Conservation (phyloP, 2,797 vertebrate species). For the Hylomyscus alleni region DNA sequence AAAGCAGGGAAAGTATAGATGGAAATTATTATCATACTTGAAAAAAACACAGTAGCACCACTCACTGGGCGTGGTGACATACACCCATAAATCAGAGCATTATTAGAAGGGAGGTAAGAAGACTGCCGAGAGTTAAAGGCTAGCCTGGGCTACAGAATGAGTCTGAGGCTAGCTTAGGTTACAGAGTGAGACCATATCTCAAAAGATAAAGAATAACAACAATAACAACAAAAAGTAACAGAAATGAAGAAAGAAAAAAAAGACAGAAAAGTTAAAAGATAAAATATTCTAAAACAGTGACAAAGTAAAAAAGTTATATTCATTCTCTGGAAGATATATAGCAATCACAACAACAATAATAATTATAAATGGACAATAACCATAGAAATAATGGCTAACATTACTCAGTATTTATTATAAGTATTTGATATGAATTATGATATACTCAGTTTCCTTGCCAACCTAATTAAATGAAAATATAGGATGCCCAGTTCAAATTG, state of each 20-base stretch:
- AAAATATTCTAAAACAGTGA: background rate
- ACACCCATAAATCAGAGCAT: background rate
- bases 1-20: background rate
- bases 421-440: background rate
- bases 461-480: conserved; percentile 55
- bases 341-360: background rate
- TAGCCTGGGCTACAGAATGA: background rate
- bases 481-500: background rate
- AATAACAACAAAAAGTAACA: background rate
- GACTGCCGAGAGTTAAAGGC: background rate
- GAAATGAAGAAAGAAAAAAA: background rate
- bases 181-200: background rate
- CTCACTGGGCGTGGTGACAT: background rate
- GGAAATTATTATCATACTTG: conserved; percentile 3
- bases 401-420: conserved; percentile 38
- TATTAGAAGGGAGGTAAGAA: background rate
- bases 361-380: conserved; percentile 8
- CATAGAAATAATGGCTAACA: conserved; percentile 31
- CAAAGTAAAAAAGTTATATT: conserved; percentile 29
- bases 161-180: background rate
- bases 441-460: background rate
- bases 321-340: conserved; percentile 5
- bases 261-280: background rate
- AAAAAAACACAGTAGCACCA: conserved; percentile 5
- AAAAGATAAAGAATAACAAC: background rate